Conservation (phyloP, 2,797 vertebrate species). For the Menidia menidia region DNA sequence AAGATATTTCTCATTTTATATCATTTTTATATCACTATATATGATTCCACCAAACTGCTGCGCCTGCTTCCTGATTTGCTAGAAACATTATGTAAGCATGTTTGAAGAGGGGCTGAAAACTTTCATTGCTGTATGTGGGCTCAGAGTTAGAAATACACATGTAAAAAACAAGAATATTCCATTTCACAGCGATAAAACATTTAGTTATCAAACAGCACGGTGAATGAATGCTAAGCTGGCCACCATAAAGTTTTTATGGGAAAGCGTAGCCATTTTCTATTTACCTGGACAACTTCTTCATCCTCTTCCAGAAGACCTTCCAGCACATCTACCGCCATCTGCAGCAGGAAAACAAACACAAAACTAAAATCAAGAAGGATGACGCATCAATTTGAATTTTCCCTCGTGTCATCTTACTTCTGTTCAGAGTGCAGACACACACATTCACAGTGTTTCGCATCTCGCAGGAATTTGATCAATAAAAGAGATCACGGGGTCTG, state of each 20-base stretch:
- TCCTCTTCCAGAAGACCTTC: constrained; percentile 87
- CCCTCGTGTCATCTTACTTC: not conserved
- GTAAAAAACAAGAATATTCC: not conserved
- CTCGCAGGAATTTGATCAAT: constrained; percentile 58
- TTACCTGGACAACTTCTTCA: constrained; percentile 88
- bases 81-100: not conserved
- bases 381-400: not conserved
- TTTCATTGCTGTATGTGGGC: not conserved
- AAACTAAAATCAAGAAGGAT: not conserved
- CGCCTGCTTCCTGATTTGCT: not conserved
- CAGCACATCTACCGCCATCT: constrained; percentile 84
- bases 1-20: too few relatives aligned
- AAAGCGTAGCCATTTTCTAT: not conserved
- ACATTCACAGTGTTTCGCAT: constrained; percentile 23
- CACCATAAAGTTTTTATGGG: not conserved
- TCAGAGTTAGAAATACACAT: too few relatives aligned
- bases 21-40: too few relatives aligned
- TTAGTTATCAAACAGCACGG: not conserved
- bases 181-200: not conserved
- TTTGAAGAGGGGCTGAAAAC: not conserved
- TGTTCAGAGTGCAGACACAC: not conserved
- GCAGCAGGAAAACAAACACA: constrained; percentile 15
- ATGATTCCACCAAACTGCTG: not conserved
- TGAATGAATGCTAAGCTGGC: not conserved
- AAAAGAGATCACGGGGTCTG: constrained; percentile 56